Evolutionary conservation across 2,797 vertebrate species (phyloP).

Genomic region (Semotilus atromaculatus): DNA sequence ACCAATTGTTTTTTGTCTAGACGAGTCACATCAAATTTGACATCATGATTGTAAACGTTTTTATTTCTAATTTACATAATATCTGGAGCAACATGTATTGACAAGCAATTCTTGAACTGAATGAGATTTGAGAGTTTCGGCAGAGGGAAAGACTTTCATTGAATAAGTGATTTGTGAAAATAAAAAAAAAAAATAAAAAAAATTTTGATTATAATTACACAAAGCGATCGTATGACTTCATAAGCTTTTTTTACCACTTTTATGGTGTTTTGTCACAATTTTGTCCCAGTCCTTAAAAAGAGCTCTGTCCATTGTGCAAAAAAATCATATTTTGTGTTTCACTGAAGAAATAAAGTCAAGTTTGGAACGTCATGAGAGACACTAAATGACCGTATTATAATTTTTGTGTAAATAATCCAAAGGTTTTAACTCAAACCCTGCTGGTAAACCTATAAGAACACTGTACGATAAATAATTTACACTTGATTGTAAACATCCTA

Average conservation of each 20-base stretch:
- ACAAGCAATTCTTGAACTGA: not conserved
- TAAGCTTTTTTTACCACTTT: not conserved
- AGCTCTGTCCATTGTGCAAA: not conserved
- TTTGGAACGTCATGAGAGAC: not conserved
- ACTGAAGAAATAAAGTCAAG: not conserved
- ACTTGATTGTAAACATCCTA: slow-evolving; percentile 8
- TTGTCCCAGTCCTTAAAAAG: not conserved
- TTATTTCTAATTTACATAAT: not conserved
- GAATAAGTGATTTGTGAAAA: not conserved
- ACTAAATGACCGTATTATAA: not conserved
- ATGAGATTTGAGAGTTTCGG: not conserved
- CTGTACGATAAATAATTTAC: slow-evolving; percentile 5
- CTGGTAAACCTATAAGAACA: slow-evolving; percentile 22
- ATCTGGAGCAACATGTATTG: not conserved
- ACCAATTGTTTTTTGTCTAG: not conserved
- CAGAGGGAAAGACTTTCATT: not conserved
- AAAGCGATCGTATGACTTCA: not conserved
- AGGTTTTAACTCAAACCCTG: not conserved
- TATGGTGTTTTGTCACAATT: not conserved
- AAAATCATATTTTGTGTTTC: not conserved
- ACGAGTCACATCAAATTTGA: not conserved
- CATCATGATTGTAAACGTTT: not conserved
- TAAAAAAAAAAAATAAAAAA: no score
- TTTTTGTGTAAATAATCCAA: not conserved
- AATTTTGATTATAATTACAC: not conserved